These are phyloP conservation scores for Smithornis capensis DNA, from an alignment of 2,113 vertebrate species.

Conservation along the genomic window DNA sequence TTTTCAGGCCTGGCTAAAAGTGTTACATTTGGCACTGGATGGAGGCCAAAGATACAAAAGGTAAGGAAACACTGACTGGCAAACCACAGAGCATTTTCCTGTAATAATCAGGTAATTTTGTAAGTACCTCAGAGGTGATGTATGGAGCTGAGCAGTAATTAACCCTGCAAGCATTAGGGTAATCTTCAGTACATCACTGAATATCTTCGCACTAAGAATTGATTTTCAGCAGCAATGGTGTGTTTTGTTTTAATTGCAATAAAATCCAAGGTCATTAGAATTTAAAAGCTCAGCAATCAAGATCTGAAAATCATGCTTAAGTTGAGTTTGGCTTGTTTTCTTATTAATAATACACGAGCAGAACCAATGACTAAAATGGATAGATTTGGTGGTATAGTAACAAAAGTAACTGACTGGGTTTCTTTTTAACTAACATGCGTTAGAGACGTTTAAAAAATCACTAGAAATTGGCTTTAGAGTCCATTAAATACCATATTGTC, in stretches of 20 bases:
- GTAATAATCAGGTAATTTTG: background rate
- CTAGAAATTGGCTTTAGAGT: background rate
- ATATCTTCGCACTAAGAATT: background rate
- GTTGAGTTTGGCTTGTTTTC: background rate
- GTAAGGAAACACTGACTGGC: background rate
- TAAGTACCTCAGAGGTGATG: background rate
- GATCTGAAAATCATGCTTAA: background rate
- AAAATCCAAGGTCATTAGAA: background rate
- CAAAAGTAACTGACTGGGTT: background rate
- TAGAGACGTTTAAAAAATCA: background rate
- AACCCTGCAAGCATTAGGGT: background rate
- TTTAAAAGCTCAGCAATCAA: background rate
- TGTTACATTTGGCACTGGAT: background rate
- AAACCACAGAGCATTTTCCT: conserved; percentile 3
- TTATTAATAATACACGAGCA: background rate
- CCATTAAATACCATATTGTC: background rate
- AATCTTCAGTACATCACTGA: background rate
- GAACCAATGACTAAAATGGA: background rate
- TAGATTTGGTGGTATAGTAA: background rate
- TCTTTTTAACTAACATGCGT: background rate
- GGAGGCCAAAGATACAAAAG: background rate
- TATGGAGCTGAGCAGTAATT: background rate
- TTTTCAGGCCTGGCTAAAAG: background rate
- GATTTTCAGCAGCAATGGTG: background rate
- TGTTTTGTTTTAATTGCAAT: background rate